Conservation (phyloP, 2,888 invertebrate genomes). For the Netelia virgata region DNA sequence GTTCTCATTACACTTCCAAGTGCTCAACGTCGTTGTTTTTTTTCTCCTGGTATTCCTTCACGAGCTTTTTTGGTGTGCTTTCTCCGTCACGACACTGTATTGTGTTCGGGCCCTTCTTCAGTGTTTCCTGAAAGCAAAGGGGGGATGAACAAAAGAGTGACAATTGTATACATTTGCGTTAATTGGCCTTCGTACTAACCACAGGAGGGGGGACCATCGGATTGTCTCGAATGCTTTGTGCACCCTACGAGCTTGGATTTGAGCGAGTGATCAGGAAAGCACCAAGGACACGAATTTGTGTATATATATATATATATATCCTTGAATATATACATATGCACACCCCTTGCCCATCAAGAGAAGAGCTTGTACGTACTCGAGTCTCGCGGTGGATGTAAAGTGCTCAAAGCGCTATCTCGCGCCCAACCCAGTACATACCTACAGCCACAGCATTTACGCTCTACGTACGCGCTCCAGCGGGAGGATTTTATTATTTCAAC, state of each 20-base stretch:
- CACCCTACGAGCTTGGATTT: constrained; percentile 5
- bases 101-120: not conserved
- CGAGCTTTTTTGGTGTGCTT: not conserved
- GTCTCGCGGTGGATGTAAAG: constrained; percentile 53
- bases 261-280: constrained; percentile 11
- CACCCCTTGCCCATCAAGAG: constrained; percentile 14
- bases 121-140: not conserved
- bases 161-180: constrained; percentile 60
- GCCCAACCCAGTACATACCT: not conserved
- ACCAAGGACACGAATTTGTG: constrained; percentile 15
- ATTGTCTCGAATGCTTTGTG: constrained; percentile 39
- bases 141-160: constrained; percentile 31
- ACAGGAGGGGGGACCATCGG: constrained; percentile 36
- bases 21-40: no score
- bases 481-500: constrained; percentile 48
- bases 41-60: not conserved
- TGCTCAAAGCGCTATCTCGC: constrained; percentile 52
- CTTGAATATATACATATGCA: not conserved
- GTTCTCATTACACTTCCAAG: no score
- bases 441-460: not conserved
- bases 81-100: not conserved
- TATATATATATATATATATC: constrained; percentile 24
- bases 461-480: not conserved
- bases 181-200: constrained; percentile 37
- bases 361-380: constrained; percentile 44